Percentiles rank a stretch among this genome's conserved stretches.
Evolutionary conservation across 2,113 vertebrate species (phyloP).

Genomic region (human (Homo sapiens)): GRCh38 chr1:179021001-179021500

Average conservation of each 20-base stretch:
- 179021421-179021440: not conserved
- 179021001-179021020: no score
- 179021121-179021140: not conserved
- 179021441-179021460: not conserved
- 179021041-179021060: no score
- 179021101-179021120: not conserved
- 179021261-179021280: not conserved
- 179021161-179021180: not conserved
- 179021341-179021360: not conserved
- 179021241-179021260: not conserved
- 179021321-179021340: not conserved
- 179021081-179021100: not conserved
- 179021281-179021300: constrained; percentile 30
- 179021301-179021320: not conserved
- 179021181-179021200: not conserved
- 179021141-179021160: not conserved
- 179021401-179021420: not conserved
- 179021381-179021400: not conserved
- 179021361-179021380: not conserved
- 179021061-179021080: no score
- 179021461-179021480: not conserved
- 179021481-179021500: not conserved
- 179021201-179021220: not conserved
- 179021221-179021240: not conserved
- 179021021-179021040: no score